Percentiles rank a stretch among this genome's conserved stretches.
phyloP scores from a whole-genome alignment of 2,113 vertebrate genomes.

The Nestor notabilis region DNA sequence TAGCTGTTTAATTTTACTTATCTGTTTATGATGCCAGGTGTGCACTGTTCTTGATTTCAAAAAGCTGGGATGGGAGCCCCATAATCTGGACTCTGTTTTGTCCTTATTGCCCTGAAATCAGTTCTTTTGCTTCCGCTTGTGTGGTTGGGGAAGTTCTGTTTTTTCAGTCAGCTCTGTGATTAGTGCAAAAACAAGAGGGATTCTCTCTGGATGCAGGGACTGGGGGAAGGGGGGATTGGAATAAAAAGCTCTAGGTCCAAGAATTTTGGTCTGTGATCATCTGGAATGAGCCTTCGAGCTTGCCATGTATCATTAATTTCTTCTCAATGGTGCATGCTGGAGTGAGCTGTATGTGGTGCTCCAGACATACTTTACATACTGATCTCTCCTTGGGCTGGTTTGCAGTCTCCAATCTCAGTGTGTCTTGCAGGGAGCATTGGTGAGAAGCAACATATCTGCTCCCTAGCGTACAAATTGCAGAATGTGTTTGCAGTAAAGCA shows the following conservation, averaged over 20 bases:
- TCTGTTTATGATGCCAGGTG: background rate
- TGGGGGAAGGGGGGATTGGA: background rate
- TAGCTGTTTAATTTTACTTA: background rate
- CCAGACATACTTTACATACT: slow-evolving; percentile 64
- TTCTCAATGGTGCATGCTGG: background rate
- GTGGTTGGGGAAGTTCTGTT: slow-evolving; percentile 34
- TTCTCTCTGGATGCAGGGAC: background rate
- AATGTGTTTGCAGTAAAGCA: background rate
- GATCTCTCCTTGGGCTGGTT: slow-evolving; percentile 25
- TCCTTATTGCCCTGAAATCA: background rate
- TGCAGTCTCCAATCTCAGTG: background rate
- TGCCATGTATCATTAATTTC: slow-evolving; percentile 60
- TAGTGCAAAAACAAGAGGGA: slow-evolving; percentile 29
- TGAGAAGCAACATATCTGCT: background rate
- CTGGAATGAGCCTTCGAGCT: slow-evolving; percentile 63
- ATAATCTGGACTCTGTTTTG: background rate
- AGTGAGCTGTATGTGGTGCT: slow-evolving; percentile 43
- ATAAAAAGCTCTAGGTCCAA: slow-evolving; percentile 1
- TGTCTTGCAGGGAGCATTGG: background rate
- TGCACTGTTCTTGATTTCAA: background rate
- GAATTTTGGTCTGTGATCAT: slow-evolving; percentile 56
- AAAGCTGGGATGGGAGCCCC: background rate
- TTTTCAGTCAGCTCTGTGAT: slow-evolving; percentile 39
- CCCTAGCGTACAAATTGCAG: background rate
- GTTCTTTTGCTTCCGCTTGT: slow-evolving; percentile 33